These are phyloP conservation scores for Heliocidaris tuberculata DNA, from an alignment of 35 echinoderm and acorn worm species.

Conservation along the genomic window DNA sequence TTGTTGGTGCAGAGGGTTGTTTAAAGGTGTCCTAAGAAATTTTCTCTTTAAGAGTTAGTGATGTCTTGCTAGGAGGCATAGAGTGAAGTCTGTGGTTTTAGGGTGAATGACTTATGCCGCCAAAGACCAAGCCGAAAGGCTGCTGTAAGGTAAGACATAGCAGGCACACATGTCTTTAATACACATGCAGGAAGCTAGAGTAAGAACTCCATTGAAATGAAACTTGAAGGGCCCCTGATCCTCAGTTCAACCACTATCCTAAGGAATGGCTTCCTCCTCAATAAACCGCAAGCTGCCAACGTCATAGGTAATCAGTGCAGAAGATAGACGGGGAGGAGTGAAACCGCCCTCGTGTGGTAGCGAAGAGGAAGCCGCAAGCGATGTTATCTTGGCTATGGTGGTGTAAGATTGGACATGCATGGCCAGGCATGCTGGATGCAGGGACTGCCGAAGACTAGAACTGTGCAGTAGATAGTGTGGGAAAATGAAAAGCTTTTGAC, in stretches of 20 bases:
- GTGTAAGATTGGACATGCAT: background rate
- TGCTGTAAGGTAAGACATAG: background rate
- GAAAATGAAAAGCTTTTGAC: background rate
- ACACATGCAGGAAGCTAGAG: background rate
- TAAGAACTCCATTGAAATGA: background rate
- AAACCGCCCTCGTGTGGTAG: constrained; percentile 5
- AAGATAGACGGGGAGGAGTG: background rate
- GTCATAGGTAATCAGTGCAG: background rate
- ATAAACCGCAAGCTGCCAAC: background rate
- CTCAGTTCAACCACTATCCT: background rate
- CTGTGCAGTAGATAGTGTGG: background rate
- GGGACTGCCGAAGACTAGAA: background rate
- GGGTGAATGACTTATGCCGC: background rate
- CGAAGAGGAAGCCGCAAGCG: background rate
- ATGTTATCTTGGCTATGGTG: constrained; percentile 8
- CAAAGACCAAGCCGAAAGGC: background rate
- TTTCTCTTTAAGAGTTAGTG: too few species aligned
- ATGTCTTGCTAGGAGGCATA: background rate
- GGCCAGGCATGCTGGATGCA: background rate
- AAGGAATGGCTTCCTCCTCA: background rate
- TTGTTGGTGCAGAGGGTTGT: too few species aligned
- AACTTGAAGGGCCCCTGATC: background rate
- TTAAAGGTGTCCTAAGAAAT: too few species aligned
- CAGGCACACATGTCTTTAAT: background rate
- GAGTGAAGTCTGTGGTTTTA: background rate